Conservation (phyloP, 2,797 vertebrate species). For the Bufotes viridis region DNA sequence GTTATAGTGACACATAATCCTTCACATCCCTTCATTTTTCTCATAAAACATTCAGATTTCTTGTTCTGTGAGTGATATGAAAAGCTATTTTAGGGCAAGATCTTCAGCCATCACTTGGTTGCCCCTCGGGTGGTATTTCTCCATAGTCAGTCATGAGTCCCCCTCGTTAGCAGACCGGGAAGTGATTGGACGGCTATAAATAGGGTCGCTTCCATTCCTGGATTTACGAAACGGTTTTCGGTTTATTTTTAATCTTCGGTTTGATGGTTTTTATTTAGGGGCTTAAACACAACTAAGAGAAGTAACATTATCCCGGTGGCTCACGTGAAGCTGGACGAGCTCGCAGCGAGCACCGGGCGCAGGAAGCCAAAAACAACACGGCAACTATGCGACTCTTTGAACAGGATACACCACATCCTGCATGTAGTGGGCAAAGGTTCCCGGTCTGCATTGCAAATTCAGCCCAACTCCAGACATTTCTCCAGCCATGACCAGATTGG, state of each 20-base stretch:
- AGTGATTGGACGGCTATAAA: constrained; percentile 6
- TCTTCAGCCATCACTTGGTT: background rate
- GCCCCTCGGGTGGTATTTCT: too few relatives aligned
- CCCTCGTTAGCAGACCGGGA: background rate
- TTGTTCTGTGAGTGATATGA: background rate
- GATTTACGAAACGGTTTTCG: background rate
- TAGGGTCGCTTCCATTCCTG: background rate
- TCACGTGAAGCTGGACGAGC: constrained; percentile 74
- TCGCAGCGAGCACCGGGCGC: constrained; percentile 72
- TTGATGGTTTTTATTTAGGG: constrained; percentile 38
- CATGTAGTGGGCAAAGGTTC: constrained; percentile 72
- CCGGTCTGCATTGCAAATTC: constrained; percentile 72
- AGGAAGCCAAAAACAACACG: constrained; percentile 78
- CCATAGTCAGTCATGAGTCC: background rate
- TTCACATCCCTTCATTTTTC: background rate
- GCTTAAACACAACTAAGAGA: constrained; percentile 60
- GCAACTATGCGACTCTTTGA: constrained; percentile 73
- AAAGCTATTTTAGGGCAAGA: background rate
- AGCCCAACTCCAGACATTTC: constrained; percentile 68
- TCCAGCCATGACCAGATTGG: constrained; percentile 64
- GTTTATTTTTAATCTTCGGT: constrained; percentile 36
- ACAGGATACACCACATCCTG: constrained; percentile 80
- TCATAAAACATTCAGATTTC: background rate
- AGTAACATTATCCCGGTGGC: constrained; percentile 69
- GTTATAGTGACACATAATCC: background rate